Base-by-base conservation (phyloP, 1,140 invertebrate genomes). In the Muscidifurax raptorellus region DNA sequence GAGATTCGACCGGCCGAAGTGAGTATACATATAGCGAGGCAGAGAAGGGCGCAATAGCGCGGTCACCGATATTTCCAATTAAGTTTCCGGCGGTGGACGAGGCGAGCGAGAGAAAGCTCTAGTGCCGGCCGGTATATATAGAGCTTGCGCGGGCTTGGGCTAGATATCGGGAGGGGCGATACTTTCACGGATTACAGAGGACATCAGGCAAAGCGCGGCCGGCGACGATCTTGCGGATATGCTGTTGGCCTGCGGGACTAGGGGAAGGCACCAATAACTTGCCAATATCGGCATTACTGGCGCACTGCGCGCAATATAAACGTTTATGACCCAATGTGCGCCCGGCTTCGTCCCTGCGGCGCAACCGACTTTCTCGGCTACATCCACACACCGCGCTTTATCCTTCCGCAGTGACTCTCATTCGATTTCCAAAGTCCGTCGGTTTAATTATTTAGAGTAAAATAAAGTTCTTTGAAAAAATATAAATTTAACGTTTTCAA, bases 241-340 rank as follows among this genome's bases (percentile, higher is more conserved):
- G 79, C 72, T 69, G 44, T 12, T 47, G 80, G 81, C 69, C 32
- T 82, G 40, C 52, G 25, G 32, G 30, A 30, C 80, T 82, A 84
- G 86, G 71, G 85, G 88, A 79, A 85, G 86, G 89, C 86, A 87
- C 91, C 91, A 92, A 92, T 93, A 93, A 93, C 91, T 93, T 90
- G 90, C 91, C 92, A 93, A 92, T 93, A 93, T 92, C 91, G 90
- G 86, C 87, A 92, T 92, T 89, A 90, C 89, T 87, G 86, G 88
- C 88, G 88, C 86, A 92, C 90, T 89, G 89, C 91, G 88, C 71
- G 91, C 91, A 92, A 93, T 93, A 93, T 93, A 91, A 93, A 90
- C 92, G 91, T 93, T 93, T 93, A 93, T 93, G 90, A 89, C 88
- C 90, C 90, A 90, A 89, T 91, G 89, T 89, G 87, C 86, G 89